Base-by-base conservation (phyloP, 2,113 vertebrate genomes). In the Tursiops truncatus region DNA sequence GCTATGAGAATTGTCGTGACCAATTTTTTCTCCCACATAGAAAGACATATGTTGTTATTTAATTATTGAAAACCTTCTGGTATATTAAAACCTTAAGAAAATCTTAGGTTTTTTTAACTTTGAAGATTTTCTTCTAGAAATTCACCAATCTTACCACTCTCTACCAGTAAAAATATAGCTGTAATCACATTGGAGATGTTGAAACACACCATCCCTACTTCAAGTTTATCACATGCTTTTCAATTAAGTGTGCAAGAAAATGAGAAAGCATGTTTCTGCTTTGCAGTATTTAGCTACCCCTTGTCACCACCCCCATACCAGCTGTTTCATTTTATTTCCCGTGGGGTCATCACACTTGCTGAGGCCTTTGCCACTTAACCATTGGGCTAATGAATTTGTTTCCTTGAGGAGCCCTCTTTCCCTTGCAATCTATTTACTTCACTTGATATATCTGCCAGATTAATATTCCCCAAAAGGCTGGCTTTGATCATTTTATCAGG, bases 301-400 rank as follows among this genome's bases (percentile, higher is more conserved):
- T 25, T 1, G 18, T 3, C 13, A 21, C 23, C 0, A 15, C 13
- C 4, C 25, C 0, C 0, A n/a, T 4, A 68, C 12, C 13, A 33
- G 33, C 5, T 77, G 1, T 81, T 93, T 79, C 4, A 15, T 71
- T 94, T 88, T 73, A 82, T 91, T 94, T 74, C 50, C 10, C 60
- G 6, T 63, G 8, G 4, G n/a, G 9, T 70, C 21, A 70, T 53
- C 36, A n/a, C 4, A 26, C 33, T 91, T 60, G 3, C n/a, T 79
- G 7, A 73, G 26, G 2, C 41, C 23, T 92, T 87, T 68, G 8
- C 50, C n/a, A n/a, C 6, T 44, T 33, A 79, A n/a, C 12, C 5
- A 38, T 3, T 71, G 14, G 33, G 11, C 2, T 58, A 44, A 53
- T 60, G 3, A 56, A 50, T 33, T 56, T 79, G 2, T 33, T 81